Evolutionary conservation across 1,140 invertebrate species (phyloP).

Genomic region (Vanessa tameamea): DNA sequence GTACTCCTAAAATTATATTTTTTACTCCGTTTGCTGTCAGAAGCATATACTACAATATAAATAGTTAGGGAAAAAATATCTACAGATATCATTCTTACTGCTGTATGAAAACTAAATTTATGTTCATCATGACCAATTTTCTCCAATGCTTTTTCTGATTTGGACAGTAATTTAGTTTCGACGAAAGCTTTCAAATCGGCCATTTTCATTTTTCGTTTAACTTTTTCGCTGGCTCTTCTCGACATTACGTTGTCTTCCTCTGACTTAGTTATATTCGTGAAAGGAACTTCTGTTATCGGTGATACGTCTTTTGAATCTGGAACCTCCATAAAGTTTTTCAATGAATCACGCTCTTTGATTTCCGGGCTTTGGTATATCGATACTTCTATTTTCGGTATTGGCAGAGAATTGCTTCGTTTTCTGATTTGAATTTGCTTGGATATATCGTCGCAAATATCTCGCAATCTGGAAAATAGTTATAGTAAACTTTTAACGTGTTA

Average conservation of each 20-base stretch:
- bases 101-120: conserved; percentile 76
- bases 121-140: conserved; percentile 90
- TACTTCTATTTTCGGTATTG: conserved; percentile 95
- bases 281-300: conserved; percentile 74
- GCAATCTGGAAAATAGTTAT: conserved; percentile 81
- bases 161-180: conserved; percentile 93
- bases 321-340: conserved; percentile 89
- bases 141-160: conserved; percentile 94
- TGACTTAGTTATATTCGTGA: conserved; percentile 72
- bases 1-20: conserved; percentile 83
- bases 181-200: conserved; percentile 93
- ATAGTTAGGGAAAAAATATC: conserved; percentile 55
- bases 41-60: not conserved
- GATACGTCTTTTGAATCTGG: conserved; percentile 85
- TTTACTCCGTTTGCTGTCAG: not conserved
- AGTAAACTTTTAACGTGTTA: too few relatives aligned
- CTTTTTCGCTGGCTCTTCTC: conserved; percentile 89
- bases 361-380: conserved; percentile 90
- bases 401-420: conserved; percentile 93
- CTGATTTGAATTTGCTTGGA: conserved; percentile 87
- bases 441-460: conserved; percentile 90
- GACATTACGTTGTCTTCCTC: conserved; percentile 82
- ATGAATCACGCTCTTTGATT: conserved; percentile 84
- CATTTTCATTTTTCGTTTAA: conserved; percentile 93
- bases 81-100: conserved; percentile 79